These are phyloP conservation scores for Exocentrus adspersus DNA, from an alignment of 2,888 invertebrate genomes.

Conservation along the genomic window DNA sequence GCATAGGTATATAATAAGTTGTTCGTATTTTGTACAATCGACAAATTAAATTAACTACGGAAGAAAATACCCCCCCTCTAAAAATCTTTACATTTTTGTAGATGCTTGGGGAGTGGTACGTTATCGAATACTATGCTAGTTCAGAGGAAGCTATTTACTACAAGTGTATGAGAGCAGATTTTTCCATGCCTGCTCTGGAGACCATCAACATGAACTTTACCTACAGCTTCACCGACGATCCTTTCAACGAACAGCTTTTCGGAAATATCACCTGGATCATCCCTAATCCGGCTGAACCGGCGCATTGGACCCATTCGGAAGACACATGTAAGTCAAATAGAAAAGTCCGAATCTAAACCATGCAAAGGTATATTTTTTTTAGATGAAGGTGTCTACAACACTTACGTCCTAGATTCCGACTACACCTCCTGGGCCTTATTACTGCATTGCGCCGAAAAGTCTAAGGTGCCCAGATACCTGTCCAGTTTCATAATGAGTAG, in stretches of 20 bases:
- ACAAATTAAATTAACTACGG: too few relatives aligned
- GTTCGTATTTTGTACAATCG: too few relatives aligned
- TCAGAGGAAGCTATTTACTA: slow-evolving; percentile 87
- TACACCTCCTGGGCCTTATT: slow-evolving; percentile 84
- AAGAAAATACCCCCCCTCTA: slow-evolving; percentile 2
- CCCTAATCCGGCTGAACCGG: slow-evolving; percentile 76
- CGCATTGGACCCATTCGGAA: slow-evolving; percentile 89
- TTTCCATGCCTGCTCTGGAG: slow-evolving; percentile 68
- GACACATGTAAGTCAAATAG: slow-evolving; percentile 77
- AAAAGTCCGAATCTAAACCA: too few relatives aligned
- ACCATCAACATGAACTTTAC: slow-evolving; percentile 90
- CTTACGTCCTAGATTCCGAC: slow-evolving; percentile 86
- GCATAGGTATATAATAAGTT: too few relatives aligned
- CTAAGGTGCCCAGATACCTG: slow-evolving; percentile 80
- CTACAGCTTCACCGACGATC: slow-evolving; percentile 87
- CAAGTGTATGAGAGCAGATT: slow-evolving; percentile 84
- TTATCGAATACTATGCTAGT: slow-evolving; percentile 89
- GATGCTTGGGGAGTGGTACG: slow-evolving; percentile 87
- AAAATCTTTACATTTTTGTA: slow-evolving; percentile 55
- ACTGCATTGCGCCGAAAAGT: slow-evolving; percentile 88
- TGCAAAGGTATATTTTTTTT: slow-evolving; percentile 48
- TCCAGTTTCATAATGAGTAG: slow-evolving; percentile 85
- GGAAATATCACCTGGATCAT: slow-evolving; percentile 91
- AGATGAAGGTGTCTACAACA: slow-evolving; percentile 91
- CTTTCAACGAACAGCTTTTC: slow-evolving; percentile 78